A percentile compares a stretch with the other conserved stretches of the same genome.
phyloP scores from a whole-genome alignment of 2,888 invertebrate genomes.

The Pedicia rivosa region DNA sequence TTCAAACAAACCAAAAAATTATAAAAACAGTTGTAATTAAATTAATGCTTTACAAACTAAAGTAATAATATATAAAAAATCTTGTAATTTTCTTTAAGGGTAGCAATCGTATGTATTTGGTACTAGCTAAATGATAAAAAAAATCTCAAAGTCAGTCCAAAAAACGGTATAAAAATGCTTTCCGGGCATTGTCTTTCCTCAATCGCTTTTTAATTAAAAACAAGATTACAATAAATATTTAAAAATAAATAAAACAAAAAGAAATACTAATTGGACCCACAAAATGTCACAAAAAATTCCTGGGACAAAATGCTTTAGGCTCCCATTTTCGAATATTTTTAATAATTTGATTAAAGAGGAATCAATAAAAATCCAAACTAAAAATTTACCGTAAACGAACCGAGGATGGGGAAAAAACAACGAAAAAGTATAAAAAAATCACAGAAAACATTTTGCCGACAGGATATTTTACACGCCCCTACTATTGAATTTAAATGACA shows the following conservation, averaged over 20 bases:
- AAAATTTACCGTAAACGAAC: not conserved
- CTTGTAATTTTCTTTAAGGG: constrained; percentile 4
- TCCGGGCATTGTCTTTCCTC: not conserved
- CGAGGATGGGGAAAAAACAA: not conserved
- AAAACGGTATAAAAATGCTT: not conserved
- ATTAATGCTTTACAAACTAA: too few species aligned
- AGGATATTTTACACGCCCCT: constrained; percentile 11
- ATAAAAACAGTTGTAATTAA: too few species aligned
- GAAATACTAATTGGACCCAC: constrained; percentile 1
- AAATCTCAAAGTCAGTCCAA: too few species aligned
- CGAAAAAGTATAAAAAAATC: constrained; percentile 7
- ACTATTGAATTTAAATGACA: too few species aligned
- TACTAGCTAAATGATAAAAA: not conserved
- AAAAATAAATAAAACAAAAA: constrained; percentile 1
- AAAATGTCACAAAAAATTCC: not conserved
- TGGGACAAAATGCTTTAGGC: too few species aligned
- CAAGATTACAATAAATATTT: not conserved
- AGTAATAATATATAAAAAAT: too few species aligned
- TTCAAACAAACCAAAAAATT: too few species aligned
- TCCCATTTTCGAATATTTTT: too few species aligned
- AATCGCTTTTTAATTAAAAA: not conserved
- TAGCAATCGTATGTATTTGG: not conserved
- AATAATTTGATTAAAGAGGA: too few species aligned
- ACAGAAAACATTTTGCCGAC: constrained; percentile 13
- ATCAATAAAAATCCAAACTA: too few species aligned